Percentiles rank a stretch among this genome's conserved stretches.
These are phyloP conservation scores for Dolomedes plantarius DNA, from an alignment of 2,888 invertebrate species.

Conservation along the genomic window DNA sequence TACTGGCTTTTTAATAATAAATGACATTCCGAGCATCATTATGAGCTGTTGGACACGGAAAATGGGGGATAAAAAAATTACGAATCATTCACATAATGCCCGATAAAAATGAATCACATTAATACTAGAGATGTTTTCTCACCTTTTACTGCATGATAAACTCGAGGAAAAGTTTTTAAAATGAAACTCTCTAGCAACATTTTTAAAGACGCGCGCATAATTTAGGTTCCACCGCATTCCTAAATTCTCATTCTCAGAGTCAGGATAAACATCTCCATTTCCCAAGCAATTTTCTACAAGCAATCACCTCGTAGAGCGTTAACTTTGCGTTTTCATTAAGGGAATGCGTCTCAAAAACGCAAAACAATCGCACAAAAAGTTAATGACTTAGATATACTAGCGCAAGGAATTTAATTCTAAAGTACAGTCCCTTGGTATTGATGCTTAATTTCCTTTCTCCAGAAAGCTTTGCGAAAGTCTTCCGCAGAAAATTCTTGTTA, in stretches of 20 bases:
- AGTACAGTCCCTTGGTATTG: slow-evolving; percentile 35
- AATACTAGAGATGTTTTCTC: neutral
- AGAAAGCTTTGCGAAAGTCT: neutral
- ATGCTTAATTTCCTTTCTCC: slow-evolving; percentile 32
- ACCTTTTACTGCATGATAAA: neutral
- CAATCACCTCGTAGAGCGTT: neutral
- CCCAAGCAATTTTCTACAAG: slow-evolving; percentile 2
- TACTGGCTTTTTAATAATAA: no score
- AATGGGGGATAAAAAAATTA: neutral
- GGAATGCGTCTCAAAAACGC: slow-evolving; percentile 9
- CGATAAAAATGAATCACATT: neutral
- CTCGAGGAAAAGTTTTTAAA: neutral
- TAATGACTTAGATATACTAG: slow-evolving; percentile 62
- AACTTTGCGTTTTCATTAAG: slow-evolving; percentile 14
- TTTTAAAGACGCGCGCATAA: neutral
- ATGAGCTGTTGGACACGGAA: no score
- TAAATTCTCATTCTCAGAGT: neutral
- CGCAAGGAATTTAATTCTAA: slow-evolving; percentile 22
- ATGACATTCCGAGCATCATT: no score
- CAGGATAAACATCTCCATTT: slow-evolving; percentile 1
- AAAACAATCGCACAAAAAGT: slow-evolving; percentile 46
- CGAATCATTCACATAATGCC: neutral
- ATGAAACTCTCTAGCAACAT: neutral
- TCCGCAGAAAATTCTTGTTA: slow-evolving; percentile 17
- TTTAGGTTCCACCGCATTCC: neutral